A percentile compares a stretch with the other conserved stretches of the same genome.
phyloP scores from a whole-genome alignment of 2,888 invertebrate genomes.

The Micropterix aruncella region DNA sequence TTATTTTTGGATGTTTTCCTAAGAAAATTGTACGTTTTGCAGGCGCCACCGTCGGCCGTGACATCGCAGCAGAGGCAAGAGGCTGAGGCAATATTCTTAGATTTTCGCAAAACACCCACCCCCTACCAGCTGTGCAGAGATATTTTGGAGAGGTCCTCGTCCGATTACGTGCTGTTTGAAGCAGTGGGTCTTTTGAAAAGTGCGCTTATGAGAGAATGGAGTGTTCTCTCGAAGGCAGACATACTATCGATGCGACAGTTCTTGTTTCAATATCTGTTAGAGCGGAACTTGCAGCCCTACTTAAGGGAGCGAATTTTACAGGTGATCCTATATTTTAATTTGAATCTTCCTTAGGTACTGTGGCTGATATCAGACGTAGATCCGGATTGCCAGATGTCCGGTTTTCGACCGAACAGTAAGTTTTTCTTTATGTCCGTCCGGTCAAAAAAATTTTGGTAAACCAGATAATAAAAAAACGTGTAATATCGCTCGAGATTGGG shows the following conservation, averaged over 20 bases:
- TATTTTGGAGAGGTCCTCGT: conserved; percentile 57
- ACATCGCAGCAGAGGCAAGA: conserved; percentile 62
- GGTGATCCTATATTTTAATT: conserved; percentile 26
- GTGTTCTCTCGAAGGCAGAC: conserved; percentile 50
- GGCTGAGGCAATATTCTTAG: conserved; percentile 70
- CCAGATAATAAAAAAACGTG: no score
- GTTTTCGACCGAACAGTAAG: no score
- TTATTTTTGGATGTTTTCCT: conserved; percentile 5
- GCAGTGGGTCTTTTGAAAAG: conserved; percentile 70
- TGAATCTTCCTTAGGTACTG: no score
- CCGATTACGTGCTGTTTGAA: conserved; percentile 79
- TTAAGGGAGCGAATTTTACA: conserved; percentile 60
- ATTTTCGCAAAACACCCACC: conserved; percentile 66
- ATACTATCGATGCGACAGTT: conserved; percentile 61
- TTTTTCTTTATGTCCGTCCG: no score
- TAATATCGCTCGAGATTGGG: no score
- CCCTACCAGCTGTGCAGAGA: conserved; percentile 70
- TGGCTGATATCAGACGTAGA: no score
- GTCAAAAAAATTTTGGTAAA: no score
- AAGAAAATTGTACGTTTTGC: conserved; percentile 12
- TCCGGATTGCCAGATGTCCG: no score
- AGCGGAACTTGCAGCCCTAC: conserved; percentile 55
- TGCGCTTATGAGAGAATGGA: conserved; percentile 77
- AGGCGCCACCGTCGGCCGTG: conserved; percentile 72
- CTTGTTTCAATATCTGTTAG: conserved; percentile 62